Evolutionary conservation across 2,888 invertebrate species (phyloP).

Genomic region (Sacculina carcini): DNA sequence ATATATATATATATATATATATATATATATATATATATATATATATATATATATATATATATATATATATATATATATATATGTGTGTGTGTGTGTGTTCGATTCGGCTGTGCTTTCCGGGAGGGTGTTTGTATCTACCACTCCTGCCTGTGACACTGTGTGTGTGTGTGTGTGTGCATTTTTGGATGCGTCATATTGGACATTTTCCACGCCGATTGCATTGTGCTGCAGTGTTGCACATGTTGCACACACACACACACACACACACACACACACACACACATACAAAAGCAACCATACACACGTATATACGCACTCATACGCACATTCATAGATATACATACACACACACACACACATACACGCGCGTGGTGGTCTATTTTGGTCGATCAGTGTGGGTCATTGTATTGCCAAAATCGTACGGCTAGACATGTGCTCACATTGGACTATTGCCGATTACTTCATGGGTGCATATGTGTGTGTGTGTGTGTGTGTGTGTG

Average conservation of each 20-base stretch:
- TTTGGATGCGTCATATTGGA: no score
- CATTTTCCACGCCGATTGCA: no score
- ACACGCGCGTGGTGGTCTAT: neutral
- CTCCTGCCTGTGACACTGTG: no score
- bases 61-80: conserved; percentile 7
- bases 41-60: conserved; percentile 8
- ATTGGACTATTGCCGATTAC: neutral
- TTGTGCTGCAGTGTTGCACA: no score
- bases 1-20: conserved; percentile 6
- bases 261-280: neutral
- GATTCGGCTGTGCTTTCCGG: neutral
- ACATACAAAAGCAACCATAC: neutral
- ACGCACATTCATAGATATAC: neutral
- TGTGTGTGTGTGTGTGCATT: no score
- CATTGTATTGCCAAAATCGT: neutral
- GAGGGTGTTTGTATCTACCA: no score
- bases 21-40: conserved; percentile 9
- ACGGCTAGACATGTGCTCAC: neutral
- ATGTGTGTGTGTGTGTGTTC: conserved; percentile 2
- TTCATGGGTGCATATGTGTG: neutral
- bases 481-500: neutral
- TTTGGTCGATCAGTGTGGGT: neutral
- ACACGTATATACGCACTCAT: neutral
- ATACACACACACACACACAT: neutral
- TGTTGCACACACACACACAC: neutral